Evolutionary conservation across 2,797 vertebrate species (phyloP).

Genomic region (Manis javanica): DNA sequence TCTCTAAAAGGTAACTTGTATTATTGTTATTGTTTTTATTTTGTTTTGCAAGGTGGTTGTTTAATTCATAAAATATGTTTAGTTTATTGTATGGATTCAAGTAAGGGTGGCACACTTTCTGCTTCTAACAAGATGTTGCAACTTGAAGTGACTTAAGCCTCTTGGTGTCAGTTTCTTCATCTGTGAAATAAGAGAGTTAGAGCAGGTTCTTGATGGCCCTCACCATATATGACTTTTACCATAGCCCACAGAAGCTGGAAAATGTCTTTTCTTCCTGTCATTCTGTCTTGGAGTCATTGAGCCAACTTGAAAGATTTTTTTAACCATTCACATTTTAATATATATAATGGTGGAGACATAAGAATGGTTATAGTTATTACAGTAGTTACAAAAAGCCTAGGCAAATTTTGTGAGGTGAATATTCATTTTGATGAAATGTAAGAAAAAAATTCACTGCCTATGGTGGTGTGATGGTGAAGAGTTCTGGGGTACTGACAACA

Average conservation of each 20-base stretch:
- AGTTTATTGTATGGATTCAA: not conserved
- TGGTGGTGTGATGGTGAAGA: not conserved
- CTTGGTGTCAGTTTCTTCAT: not conserved
- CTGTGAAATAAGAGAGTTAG: not conserved
- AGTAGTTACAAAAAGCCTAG: not conserved
- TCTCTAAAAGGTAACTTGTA: not conserved
- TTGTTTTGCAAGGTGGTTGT: not conserved
- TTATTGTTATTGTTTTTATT: not conserved
- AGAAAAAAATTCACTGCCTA: not conserved
- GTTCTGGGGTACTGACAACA: not conserved
- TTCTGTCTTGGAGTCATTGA: not conserved
- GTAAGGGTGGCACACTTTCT: not conserved
- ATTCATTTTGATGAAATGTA: not conserved
- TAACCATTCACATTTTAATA: not conserved
- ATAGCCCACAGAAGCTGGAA: not conserved
- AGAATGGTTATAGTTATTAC: not conserved
- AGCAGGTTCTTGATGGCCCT: not conserved
- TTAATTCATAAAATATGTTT: not conserved
- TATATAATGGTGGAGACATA: not conserved
- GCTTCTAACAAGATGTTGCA: not conserved
- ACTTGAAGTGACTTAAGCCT: not conserved
- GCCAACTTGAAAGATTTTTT: not conserved
- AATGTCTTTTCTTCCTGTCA: not conserved
- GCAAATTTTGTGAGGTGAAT: not conserved
- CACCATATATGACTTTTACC: not conserved